These are phyloP conservation scores for Nibea albiflora DNA, from an alignment of 2,113 vertebrate species.

Conservation along the genomic window DNA sequence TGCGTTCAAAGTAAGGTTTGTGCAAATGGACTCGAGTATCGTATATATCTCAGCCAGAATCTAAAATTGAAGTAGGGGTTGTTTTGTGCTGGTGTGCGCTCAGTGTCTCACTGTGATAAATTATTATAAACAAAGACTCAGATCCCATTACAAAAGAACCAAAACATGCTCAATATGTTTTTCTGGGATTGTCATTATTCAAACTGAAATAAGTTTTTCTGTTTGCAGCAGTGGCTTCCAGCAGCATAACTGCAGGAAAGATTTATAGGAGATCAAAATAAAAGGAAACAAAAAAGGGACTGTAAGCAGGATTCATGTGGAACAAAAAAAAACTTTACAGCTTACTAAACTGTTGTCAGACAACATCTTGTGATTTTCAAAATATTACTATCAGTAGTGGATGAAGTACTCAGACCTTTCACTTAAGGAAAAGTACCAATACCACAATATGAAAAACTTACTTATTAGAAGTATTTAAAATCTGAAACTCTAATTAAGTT, in stretches of 20 bases:
- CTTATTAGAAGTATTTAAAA: neutral
- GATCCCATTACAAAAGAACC: constrained; percentile 42
- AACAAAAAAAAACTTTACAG: constrained; percentile 9
- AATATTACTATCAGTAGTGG: neutral
- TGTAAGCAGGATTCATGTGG: constrained; percentile 24
- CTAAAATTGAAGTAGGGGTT: constrained; percentile 13
- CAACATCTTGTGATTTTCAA: neutral
- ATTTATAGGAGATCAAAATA: constrained; percentile 55
- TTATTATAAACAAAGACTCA: constrained; percentile 61
- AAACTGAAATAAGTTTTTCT: constrained; percentile 51
- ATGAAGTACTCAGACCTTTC: neutral
- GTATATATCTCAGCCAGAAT: constrained; percentile 4
- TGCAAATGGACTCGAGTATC: neutral
- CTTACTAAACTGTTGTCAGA: constrained; percentile 32
- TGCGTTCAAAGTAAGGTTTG: neutral
- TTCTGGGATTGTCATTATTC: constrained; percentile 60
- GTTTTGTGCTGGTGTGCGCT: constrained; percentile 12
- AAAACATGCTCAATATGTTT: constrained; percentile 46
- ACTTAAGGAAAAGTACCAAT: neutral
- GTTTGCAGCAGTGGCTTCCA: constrained; percentile 44
- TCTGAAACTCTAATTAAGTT: no score
- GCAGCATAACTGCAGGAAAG: constrained; percentile 27
- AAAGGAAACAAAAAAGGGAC: constrained; percentile 37
- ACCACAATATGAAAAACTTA: neutral
- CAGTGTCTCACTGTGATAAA: constrained; percentile 45